phyloP scores from a whole-genome alignment of 2,888 invertebrate genomes.

The Dryomyza anilis region DNA sequence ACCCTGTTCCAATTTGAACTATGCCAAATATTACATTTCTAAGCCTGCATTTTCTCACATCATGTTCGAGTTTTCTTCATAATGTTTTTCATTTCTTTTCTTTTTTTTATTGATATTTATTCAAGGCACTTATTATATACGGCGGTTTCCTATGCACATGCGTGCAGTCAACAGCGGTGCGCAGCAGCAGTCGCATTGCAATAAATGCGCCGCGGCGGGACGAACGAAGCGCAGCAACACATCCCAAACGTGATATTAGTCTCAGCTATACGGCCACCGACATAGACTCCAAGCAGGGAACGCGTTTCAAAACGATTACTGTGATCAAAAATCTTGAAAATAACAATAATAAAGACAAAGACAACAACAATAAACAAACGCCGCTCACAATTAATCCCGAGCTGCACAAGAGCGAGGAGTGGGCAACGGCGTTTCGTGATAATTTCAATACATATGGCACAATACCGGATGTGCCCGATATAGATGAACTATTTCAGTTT shows the following conservation, averaged over 20 bases:
- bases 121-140: conserved; percentile 1
- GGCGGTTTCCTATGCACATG: conserved; percentile 11
- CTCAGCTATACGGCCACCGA: conserved; percentile 60
- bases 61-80: no score
- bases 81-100: no score
- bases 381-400: conserved; percentile 53
- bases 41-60: no score
- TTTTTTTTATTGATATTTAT: neutral
- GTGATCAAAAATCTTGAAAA: conserved; percentile 56
- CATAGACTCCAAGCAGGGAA: conserved; percentile 58
- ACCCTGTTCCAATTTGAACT: no score
- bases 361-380: conserved; percentile 40
- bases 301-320: conserved; percentile 59
- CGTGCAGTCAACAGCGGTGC: neutral
- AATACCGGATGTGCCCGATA: conserved; percentile 57
- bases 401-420: conserved; percentile 52
- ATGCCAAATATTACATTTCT: no score
- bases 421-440: conserved; percentile 57
- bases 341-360: no score
- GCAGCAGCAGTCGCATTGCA: no score
- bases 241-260: conserved; percentile 58
- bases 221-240: no score
- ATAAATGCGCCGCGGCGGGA: no score
- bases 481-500: conserved; percentile 57
- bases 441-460: conserved; percentile 56